Base-by-base conservation (phyloP, 2,797 vertebrate genomes). In the Fundulus diaphanus region DNA sequence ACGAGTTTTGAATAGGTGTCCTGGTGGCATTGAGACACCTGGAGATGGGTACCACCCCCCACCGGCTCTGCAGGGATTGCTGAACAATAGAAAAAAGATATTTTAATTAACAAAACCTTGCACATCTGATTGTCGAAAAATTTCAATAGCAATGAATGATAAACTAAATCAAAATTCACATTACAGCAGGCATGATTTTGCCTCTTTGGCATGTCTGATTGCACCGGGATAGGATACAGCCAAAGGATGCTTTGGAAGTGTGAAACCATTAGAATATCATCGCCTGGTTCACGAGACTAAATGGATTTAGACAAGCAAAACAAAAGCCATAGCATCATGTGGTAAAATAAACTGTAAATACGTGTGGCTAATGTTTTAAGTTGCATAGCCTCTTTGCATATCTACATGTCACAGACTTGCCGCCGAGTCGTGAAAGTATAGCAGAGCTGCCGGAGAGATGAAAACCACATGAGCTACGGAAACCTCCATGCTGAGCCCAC, bases 401-500 rank as follows among this genome's bases (percentile, higher is more conserved):
- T 33, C 11, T 35, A 4, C 31, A 37, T 9, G 37, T 63, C 35
- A 37, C 24, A 15, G 33, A 40, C 44, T 9, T 1, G 70, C 46
- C 11, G 48, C 3, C 0, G 22, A 29, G 20, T 6, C 27, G 33
- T n/a, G n/a, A 20, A 48, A 63, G 40, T 33, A 2, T 1, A 27
- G 18, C 7, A 0, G 15, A 63, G 48, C 27, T 42, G 59, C 74
- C 24, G 42, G 12, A 42, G 46, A 82, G 66, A 33, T 68, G 27
- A 80, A 91, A 88, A 84, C 85, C 81, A 85, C 85, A 85, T 15
- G 51, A 46, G 61, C 72, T 71, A 82, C 1, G 15, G 83, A 89
- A 86, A 88, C 72, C 2, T 65, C 1, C 11, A 1, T 42, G 42
- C 72, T 52, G 27, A 82, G 77, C 48, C 73, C 72, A 67, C 70